Evolutionary conservation across 1,140 invertebrate species (phyloP), one percentile per base, ranked within the genome.

Genomic region (Atta colombica): DNA sequence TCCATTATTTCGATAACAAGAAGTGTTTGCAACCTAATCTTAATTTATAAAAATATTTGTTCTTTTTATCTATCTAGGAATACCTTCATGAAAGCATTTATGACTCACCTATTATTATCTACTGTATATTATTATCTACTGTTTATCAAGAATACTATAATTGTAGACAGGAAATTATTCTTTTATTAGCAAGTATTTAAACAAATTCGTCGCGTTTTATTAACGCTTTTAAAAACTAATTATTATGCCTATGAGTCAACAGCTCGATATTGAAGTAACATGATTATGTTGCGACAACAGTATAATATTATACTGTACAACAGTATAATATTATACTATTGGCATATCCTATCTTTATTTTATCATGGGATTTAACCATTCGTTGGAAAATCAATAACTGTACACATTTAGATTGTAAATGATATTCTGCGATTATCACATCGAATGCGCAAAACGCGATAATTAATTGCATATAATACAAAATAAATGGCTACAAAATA

Each of bases 331-430:
- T 31, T 31, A 39, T n/a, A n/a, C 21, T 2, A 25, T 14, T 69
- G 49, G 10, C 21, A 53, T 53, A 31, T 16, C 7, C 31, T 60
- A 18, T 16, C 31, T 55, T 71, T n/a, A n/a, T 69, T 80, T 69
- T 39, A 71, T 55, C 21, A n/a, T 4, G 0, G 21, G 6, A 45
- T 39, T 69, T 18, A 39, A 21, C 1, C n/a, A 39, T 35, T 81
- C 25, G 25, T 18, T 7, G 10, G n/a, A 39, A 53, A 85, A 77
- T 71, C 63, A 21, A 87, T 88, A 31, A 16, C 8, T 14, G 7
- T 3, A 12, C 25, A 60, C 61, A 58, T 25, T n/a, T 51, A 25
- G 14, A 39, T 28, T 71, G 14, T 28, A 60, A 82, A 35, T 49
- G 10, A 28, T 14, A n/a, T 1, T 28, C 31, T 25, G 16, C 8